phyloP scores from a whole-genome alignment of 2,113 vertebrate genomes.

The Coryphaenoides rupestris region DNA sequence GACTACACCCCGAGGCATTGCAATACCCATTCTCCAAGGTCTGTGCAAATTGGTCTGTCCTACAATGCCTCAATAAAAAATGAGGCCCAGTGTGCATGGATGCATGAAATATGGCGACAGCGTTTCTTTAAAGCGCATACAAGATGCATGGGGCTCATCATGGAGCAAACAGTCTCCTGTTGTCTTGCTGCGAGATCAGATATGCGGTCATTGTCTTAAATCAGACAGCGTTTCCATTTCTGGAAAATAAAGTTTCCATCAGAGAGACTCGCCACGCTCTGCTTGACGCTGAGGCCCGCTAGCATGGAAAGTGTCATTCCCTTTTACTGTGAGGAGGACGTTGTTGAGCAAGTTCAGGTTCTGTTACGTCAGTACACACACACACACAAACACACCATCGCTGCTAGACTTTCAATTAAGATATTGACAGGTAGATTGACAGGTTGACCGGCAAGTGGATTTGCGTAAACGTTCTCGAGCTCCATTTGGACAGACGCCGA shows the following conservation, averaged over 20 bases:
- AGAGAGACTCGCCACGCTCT: slow-evolving; percentile 10
- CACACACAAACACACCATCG: neutral
- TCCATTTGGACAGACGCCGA: too few relatives aligned
- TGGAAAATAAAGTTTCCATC: slow-evolving; percentile 10
- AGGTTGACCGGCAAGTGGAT: neutral
- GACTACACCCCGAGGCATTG: slow-evolving; percentile 29
- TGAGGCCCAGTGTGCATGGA: slow-evolving; percentile 48
- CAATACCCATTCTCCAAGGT: slow-evolving; percentile 39
- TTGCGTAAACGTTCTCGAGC: too few relatives aligned
- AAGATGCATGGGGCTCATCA: slow-evolving; percentile 49
- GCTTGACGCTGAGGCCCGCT: slow-evolving; percentile 25
- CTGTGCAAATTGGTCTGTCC: slow-evolving; percentile 39
- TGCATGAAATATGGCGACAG: slow-evolving; percentile 43
- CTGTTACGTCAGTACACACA: too few relatives aligned
- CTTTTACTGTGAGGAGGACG: slow-evolving; percentile 1
- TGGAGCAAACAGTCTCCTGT: slow-evolving; percentile 39
- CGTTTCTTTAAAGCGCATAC: slow-evolving; percentile 48
- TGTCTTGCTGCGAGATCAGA: slow-evolving; percentile 39
- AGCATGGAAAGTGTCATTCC: slow-evolving; percentile 26
- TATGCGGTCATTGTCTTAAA: slow-evolving; percentile 35
- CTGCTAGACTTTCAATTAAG: slow-evolving; percentile 23
- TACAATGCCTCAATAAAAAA: slow-evolving; percentile 61
- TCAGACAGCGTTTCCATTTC: slow-evolving; percentile 36
- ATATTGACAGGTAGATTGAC: slow-evolving; percentile 21
- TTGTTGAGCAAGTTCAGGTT: slow-evolving; percentile 29